These are phyloP conservation scores for Cerceris ruficornis DNA, from an alignment of 2,888 invertebrate genomes.

Conservation along the genomic window DNA sequence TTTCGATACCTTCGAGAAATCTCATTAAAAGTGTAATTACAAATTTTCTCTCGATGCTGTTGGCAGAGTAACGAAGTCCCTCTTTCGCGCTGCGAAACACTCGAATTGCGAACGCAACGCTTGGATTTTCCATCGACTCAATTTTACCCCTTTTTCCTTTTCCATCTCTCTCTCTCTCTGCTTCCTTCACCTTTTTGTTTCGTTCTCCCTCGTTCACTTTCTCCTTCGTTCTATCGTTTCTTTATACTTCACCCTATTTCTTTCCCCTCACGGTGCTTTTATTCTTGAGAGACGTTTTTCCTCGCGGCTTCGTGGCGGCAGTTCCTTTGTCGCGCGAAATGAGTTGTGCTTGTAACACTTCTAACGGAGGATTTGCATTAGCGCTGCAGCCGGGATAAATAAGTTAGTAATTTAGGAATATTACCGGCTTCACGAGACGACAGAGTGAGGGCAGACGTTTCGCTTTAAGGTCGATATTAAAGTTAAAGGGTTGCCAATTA, in stretches of 20 bases:
- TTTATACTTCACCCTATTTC: not conserved
- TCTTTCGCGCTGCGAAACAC: conserved; percentile 8
- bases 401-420: not conserved
- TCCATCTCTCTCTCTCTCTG: not conserved
- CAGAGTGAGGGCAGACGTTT: not conserved
- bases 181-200: not conserved
- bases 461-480: not conserved
- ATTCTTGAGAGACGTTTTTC: not conserved
- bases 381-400: not conserved
- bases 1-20: conserved; percentile 40
- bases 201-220: not conserved
- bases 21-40: conserved; percentile 58
- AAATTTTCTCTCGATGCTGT: conserved; percentile 25
- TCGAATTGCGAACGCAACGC: not conserved
- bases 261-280: not conserved
- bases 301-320: not conserved
- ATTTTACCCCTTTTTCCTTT: conserved; percentile 2
- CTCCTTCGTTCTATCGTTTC: not conserved
- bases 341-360: conserved; percentile 12
- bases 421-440: not conserved
- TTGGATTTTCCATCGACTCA: conserved; percentile 1
- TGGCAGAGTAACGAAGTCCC: conserved; percentile 32
- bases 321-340: conserved; percentile 12
- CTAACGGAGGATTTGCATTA: not conserved
- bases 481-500: not conserved